A percentile compares a stretch with the other conserved stretches of the same genome.
These are phyloP conservation scores for Oscheius sp. DNA, from an alignment of 1,140 invertebrate species.

Conservation along the genomic window DNA sequence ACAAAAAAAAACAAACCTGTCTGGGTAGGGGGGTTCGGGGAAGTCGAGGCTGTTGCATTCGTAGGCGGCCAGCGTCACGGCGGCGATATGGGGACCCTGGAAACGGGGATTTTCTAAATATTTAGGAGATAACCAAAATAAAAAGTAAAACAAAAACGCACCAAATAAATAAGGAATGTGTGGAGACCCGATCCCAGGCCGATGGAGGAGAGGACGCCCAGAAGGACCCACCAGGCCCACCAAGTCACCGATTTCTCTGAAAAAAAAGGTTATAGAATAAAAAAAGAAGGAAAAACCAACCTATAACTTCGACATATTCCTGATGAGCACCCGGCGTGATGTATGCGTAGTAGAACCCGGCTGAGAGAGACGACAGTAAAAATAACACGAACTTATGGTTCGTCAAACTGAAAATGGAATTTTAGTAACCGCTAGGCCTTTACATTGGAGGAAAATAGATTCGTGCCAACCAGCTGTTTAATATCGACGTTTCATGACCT, in stretches of 20 bases:
- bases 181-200: slow-evolving; percentile 95
- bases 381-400: slow-evolving; percentile 35
- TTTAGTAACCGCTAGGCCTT: not conserved
- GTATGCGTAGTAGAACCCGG: slow-evolving; percentile 40
- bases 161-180: slow-evolving; percentile 94
- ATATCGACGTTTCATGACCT: not conserved
- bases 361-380: slow-evolving; percentile 2
- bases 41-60: slow-evolving; percentile 92
- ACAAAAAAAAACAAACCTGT: slow-evolving; percentile 67
- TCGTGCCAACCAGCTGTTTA: not conserved
- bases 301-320: slow-evolving; percentile 49
- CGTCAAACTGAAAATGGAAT: slow-evolving; percentile 24
- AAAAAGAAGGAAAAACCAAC: slow-evolving; percentile 61
- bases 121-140: not conserved
- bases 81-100: slow-evolving; percentile 68
- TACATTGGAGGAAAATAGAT: not conserved
- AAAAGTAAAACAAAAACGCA: slow-evolving; percentile 59
- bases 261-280: not conserved
- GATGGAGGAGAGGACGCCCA: slow-evolving; percentile 92
- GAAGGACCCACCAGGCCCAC: slow-evolving; percentile 73
- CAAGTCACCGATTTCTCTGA: slow-evolving; percentile 19
- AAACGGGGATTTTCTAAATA: slow-evolving; percentile 23
- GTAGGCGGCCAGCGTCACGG: slow-evolving; percentile 95
- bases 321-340: slow-evolving; percentile 49
- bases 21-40: slow-evolving; percentile 74